Evolutionary conservation across 2,113 vertebrate species (phyloP), one percentile per base, ranked within the genome.

Genomic region (Aviceda subcristata): DNA sequence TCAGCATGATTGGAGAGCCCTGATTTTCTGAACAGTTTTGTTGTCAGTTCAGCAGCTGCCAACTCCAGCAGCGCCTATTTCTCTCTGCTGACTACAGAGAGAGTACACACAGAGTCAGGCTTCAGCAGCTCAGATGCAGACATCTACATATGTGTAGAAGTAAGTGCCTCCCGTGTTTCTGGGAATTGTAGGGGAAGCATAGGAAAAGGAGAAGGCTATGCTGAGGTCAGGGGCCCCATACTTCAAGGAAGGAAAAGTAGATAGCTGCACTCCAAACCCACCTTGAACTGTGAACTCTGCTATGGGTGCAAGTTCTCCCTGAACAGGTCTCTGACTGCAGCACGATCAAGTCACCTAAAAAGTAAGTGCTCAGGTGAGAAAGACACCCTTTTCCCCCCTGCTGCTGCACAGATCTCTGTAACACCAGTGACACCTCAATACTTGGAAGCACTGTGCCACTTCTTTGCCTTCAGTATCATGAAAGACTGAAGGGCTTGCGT

Each of bases 121-220:
- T 36, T 30, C 34, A 89, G 63, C 45, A 57, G 48, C 45, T 86
- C 43, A 72, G 48, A 38, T 26, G 6, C 24, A 75, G 71, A 21
- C 5, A 34, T 23, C 30, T 56, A 68, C 10, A 36, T 3, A 39
- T 1, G 6, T 1, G 1, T 1, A 32, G 22, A 62, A 41, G 32
- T 71, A 50, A 36, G 36, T 67, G 27, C 9, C 18, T 68, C 63
- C 48, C 43, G 9, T 22, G 24, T 26, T 9, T 26, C 59, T 69
- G 12, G 7, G 59, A 64, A 34, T 36, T 92, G 91, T 39, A 78
- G 29, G 32, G 17, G 41, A 81, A 75, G 41, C 7, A 55, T 1
- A 79, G 19, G n/a, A 88, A 85, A 88, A 88, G 6, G 10, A 89
- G 34, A 50, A 23, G 20, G 30, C 21, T 69, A 2, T 29, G 30